phyloP scores from a whole-genome alignment of 30 jellyfish, hydroid and myxozoan species.

The Mastigias papua region DNA sequence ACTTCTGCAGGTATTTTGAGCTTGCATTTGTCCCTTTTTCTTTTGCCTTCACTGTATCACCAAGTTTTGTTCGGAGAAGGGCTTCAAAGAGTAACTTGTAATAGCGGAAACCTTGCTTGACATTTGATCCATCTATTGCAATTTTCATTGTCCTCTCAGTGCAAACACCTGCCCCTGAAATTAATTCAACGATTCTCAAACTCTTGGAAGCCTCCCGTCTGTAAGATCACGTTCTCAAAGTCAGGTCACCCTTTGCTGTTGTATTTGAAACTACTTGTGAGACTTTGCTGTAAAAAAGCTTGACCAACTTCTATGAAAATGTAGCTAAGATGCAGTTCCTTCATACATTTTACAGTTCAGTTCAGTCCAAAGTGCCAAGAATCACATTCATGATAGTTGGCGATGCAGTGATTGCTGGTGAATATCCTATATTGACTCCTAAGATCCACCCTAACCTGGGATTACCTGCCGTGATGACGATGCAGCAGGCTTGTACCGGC shows the following conservation, averaged over 20 bases:
- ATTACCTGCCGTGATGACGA: constrained; percentile 29
- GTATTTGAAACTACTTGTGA: constrained; percentile 29
- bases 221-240: constrained; percentile 39
- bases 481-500: constrained; percentile 14
- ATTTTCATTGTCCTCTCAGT: constrained; percentile 49
- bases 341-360: constrained; percentile 35
- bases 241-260: constrained; percentile 6
- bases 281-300: constrained; percentile 50
- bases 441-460: constrained; percentile 41
- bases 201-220: constrained; percentile 61
- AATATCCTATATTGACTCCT: constrained; percentile 56
- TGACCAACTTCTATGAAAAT: constrained; percentile 44
- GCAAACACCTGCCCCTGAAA: constrained; percentile 47
- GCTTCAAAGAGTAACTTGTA: constrained; percentile 48
- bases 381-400: constrained; percentile 62
- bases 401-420: constrained; percentile 56
- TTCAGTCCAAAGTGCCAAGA: constrained; percentile 22
- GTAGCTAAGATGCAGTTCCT: constrained; percentile 25
- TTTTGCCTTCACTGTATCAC: constrained; percentile 3
- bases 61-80: constrained; percentile 54
- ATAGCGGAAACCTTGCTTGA: constrained; percentile 41
- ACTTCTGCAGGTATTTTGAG: neutral
- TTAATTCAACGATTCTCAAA: neutral
- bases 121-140: constrained; percentile 47
- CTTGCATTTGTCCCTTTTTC: neutral